phyloP scores from a whole-genome alignment of 2,888 invertebrate genomes.

The Xestia ashworthii region DNA sequence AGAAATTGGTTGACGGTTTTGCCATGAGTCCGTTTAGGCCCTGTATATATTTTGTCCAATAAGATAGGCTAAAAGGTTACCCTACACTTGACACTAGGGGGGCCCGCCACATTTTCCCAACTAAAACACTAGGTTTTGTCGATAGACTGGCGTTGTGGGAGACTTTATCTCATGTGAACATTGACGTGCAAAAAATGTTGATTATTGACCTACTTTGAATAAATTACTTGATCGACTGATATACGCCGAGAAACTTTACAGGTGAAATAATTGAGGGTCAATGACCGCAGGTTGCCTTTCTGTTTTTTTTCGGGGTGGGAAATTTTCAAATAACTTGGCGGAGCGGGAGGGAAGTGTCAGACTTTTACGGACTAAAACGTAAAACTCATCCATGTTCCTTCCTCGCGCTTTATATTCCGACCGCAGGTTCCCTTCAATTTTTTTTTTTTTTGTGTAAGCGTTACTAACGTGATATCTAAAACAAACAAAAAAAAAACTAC shows the following conservation, averaged over 20 bases:
- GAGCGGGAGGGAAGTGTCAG: no score
- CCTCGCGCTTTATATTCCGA: no score
- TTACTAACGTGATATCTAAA: no score
- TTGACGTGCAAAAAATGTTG: background rate
- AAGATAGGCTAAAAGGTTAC: background rate
- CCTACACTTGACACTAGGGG: background rate
- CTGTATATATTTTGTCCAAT: background rate
- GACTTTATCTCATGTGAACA: background rate
- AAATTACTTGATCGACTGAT: background rate
- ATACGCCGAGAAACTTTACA: no score
- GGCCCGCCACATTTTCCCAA: background rate
- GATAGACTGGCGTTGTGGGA: background rate
- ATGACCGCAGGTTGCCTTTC: background rate
- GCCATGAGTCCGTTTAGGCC: background rate
- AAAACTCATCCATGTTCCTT: no score
- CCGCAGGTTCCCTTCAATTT: no score
- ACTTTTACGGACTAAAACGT: no score
- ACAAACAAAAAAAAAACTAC: no score
- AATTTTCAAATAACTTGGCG: no score
- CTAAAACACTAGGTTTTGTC: background rate
- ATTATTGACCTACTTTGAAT: background rate
- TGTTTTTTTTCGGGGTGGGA: no score
- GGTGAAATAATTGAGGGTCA: background rate
- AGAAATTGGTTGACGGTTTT: background rate
- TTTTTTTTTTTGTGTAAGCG: no score